Evolutionary conservation across 2,797 vertebrate genomes (phyloP).

Genomic region (Pseudopleuronectes americanus): DNA sequence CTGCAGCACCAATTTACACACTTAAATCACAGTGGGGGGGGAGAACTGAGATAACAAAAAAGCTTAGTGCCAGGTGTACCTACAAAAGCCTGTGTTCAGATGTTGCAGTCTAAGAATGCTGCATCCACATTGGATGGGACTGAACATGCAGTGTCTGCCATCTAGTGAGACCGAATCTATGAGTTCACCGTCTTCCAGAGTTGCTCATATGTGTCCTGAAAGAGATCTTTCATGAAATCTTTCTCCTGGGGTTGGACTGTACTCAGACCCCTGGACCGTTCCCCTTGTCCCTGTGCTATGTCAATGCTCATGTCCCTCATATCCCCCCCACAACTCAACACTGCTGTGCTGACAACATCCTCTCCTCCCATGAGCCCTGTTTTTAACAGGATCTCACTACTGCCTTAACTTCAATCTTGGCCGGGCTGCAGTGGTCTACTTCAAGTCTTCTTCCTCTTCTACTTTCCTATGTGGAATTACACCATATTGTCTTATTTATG

Average conservation of each 20-base stretch:
- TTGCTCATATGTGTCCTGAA: conserved; percentile 11
- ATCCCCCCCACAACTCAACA: conserved; percentile 4
- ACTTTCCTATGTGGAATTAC: conserved; percentile 35
- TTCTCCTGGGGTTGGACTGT: conserved; percentile 19
- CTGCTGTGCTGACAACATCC: conserved; percentile 44
- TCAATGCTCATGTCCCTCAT: conserved; percentile 32
- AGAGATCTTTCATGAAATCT: conserved; percentile 35
- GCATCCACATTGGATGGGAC: not conserved
- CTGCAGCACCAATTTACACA: not conserved
- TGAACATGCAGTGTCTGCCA: not conserved
- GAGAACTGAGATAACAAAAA: not conserved
- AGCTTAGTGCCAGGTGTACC: not conserved
- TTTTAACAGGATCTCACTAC: conserved; percentile 47
- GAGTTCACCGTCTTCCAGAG: conserved; percentile 21
- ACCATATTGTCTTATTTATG: conserved; percentile 50
- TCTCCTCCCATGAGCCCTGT: conserved; percentile 23
- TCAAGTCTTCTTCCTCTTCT: conserved; percentile 25
- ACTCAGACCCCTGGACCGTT: conserved; percentile 21
- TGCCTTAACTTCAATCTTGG: conserved; percentile 60
- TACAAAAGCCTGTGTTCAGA: not conserved
- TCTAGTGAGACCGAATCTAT: conserved; percentile 23
- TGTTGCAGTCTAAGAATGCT: no score
- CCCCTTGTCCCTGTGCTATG: conserved; percentile 25
- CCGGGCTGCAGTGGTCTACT: conserved; percentile 43
- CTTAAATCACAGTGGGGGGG: not conserved